Evolutionary conservation across 2,888 invertebrate genomes (phyloP).

Genomic region (Capitulum mitella): DNA sequence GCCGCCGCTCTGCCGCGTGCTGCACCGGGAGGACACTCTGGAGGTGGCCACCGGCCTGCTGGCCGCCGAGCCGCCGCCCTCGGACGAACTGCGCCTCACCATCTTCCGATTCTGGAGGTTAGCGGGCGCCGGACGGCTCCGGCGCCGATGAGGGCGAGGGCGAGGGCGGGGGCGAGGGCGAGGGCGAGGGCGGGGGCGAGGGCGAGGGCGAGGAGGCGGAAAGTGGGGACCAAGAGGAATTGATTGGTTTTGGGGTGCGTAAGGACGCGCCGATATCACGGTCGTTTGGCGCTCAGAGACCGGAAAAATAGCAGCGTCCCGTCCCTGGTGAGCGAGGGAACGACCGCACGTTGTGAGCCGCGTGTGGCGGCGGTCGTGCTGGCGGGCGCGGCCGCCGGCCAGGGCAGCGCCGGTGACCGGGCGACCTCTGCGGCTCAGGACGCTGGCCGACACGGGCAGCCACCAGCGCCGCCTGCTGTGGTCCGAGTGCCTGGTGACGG

Average conservation of each 20-base stretch:
- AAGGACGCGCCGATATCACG: too few relatives aligned
- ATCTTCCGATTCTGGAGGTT: background rate
- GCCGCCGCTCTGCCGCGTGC: background rate
- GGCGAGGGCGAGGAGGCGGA: too few relatives aligned
- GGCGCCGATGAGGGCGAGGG: too few relatives aligned
- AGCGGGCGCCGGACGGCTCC: too few relatives aligned
- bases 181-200: too few relatives aligned
- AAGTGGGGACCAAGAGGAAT: too few relatives aligned
- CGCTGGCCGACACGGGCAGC: background rate
- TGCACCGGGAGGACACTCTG: constrained; percentile 1
- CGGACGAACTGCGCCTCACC: background rate
- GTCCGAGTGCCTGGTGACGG: background rate
- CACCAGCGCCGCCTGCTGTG: background rate
- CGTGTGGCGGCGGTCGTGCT: background rate
- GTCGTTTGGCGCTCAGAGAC: background rate
- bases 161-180: too few relatives aligned
- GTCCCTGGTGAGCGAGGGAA: background rate
- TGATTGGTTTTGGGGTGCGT: too few relatives aligned
- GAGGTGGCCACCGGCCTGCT: background rate
- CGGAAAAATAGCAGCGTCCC: background rate
- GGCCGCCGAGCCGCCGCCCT: background rate
- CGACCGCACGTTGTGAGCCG: background rate
- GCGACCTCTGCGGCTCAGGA: background rate
- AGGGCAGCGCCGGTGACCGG: background rate
- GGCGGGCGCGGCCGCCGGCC: too few relatives aligned